These are phyloP conservation scores for Bergia sp. DNA, from an alignment of 92 coral and sea anemone genomes.

Conservation along the genomic window DNA sequence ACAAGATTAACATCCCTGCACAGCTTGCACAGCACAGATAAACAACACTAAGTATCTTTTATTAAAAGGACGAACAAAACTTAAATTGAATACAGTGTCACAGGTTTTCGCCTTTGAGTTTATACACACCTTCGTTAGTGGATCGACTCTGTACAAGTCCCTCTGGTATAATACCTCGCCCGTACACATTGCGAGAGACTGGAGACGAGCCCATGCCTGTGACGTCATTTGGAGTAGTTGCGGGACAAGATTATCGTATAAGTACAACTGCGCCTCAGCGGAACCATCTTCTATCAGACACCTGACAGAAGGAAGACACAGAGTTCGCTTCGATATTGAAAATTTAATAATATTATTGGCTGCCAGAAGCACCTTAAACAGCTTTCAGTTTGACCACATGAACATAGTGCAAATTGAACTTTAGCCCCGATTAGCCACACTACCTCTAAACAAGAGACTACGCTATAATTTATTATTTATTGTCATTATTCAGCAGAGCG, in stretches of 20 bases:
- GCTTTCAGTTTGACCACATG: too few species aligned
- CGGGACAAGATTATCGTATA: conserved; percentile 73
- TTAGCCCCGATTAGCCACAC: too few species aligned
- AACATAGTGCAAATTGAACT: too few species aligned
- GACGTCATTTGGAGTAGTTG: conserved; percentile 60
- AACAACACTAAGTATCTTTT: too few species aligned
- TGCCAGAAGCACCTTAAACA: too few species aligned
- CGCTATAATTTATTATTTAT: too few species aligned
- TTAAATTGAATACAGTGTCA: neutral
- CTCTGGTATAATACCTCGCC: conserved; percentile 82
- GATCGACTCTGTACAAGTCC: conserved; percentile 49
- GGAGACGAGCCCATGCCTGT: conserved; percentile 67
- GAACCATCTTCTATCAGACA: conserved; percentile 96
- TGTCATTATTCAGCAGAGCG: too few species aligned
- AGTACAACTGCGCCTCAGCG: conserved; percentile 80
- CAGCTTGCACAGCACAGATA: too few species aligned
- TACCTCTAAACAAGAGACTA: too few species aligned
- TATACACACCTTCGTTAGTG: conserved; percentile 41
- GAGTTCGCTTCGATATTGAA: neutral
- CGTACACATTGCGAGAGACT: conserved; percentile 65
- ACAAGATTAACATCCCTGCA: too few species aligned
- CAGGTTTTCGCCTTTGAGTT: neutral
- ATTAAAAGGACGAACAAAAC: neutral
- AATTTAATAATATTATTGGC: neutral
- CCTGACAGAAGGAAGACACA: conserved; percentile 38